Conservation (phyloP, 1,140 invertebrate species). For the Samia ricini region DNA sequence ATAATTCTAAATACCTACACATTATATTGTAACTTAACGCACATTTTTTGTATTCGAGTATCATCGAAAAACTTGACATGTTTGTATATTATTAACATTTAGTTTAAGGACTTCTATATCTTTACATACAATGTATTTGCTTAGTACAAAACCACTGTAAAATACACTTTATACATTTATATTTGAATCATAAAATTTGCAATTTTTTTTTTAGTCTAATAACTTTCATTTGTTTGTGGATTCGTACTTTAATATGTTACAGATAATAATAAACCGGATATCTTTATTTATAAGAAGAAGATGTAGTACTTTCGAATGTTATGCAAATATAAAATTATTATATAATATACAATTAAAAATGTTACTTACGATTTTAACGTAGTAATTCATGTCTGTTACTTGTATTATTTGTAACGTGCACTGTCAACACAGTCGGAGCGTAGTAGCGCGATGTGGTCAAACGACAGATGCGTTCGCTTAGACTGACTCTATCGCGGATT, state of each 20-base stretch:
- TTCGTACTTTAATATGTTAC: too few relatives aligned
- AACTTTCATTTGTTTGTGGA: too few relatives aligned
- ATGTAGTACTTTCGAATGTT: neutral
- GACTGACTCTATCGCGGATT: slow-evolving; percentile 36
- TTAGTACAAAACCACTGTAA: neutral
- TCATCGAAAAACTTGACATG: slow-evolving; percentile 5
- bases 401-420: slow-evolving; percentile 24
- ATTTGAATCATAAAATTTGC: too few relatives aligned
- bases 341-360: slow-evolving; percentile 10
- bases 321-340: neutral
- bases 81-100: neutral
- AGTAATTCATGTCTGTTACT: slow-evolving; percentile 29
- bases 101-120: neutral
- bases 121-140: neutral
- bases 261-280: too few relatives aligned
- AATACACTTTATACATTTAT: too few relatives aligned
- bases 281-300: neutral
- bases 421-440: slow-evolving; percentile 33
- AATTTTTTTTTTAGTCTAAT: too few relatives aligned
- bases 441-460: slow-evolving; percentile 32
- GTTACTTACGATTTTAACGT: slow-evolving; percentile 42
- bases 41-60: neutral
- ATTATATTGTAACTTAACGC: neutral
- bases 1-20: neutral
- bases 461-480: slow-evolving; percentile 34